Percentiles rank a stretch among this genome's conserved stretches.
These are phyloP conservation scores for Cliona cf. orientalis DNA, from an alignment of 37 sponge, comb jelly and placozoan genomes.

Conservation along the genomic window DNA sequence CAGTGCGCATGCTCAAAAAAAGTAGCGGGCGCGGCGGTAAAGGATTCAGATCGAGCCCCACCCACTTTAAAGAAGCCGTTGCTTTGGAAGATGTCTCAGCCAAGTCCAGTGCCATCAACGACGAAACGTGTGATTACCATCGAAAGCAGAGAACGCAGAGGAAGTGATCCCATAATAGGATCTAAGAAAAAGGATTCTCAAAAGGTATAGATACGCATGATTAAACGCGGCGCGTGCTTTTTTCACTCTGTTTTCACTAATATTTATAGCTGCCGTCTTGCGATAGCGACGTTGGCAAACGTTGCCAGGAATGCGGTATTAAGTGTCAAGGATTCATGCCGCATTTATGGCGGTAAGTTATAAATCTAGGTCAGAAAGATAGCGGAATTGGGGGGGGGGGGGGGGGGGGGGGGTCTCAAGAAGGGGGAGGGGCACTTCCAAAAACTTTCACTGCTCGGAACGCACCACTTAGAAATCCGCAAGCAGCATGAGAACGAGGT, in stretches of 20 bases:
- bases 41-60: too few relatives aligned
- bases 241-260: background rate
- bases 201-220: too few relatives aligned
- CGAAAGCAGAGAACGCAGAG: background rate
- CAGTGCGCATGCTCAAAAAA: too few relatives aligned
- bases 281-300: conserved; percentile 38
- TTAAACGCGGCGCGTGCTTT: too few relatives aligned
- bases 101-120: background rate
- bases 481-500: too few relatives aligned
- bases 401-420: too few relatives aligned
- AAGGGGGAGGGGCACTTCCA: too few relatives aligned
- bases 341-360: conserved; percentile 87
- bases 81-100: conserved; percentile 10
- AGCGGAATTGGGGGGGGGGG: too few relatives aligned
- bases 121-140: background rate
- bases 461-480: too few relatives aligned
- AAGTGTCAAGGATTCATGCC: conserved; percentile 71
- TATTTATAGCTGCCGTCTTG: background rate
- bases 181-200: background rate
- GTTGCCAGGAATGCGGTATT: conserved; percentile 68
- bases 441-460: too few relatives aligned
- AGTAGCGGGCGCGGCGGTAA: too few relatives aligned
- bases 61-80: too few relatives aligned
- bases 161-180: conserved; percentile 4
- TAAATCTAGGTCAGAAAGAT: background rate